Evolutionary conservation across 2,888 invertebrate genomes (phyloP).

Genomic region (Choristoneura rosaceana): DNA sequence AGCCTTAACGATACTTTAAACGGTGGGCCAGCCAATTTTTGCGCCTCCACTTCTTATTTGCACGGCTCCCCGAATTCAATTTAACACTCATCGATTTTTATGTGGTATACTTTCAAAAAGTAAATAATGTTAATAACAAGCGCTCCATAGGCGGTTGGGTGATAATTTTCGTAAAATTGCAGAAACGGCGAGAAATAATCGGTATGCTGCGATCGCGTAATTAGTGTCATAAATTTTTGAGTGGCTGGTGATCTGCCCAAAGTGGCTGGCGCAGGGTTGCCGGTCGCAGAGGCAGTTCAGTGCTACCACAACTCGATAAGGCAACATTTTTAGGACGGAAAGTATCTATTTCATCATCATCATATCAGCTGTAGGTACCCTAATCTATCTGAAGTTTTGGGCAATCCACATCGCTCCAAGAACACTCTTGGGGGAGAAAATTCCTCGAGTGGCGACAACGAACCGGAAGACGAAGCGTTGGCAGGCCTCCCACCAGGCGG

Average conservation of each 20-base stretch:
- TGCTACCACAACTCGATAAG: neutral
- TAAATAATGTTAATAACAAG: conserved; percentile 77
- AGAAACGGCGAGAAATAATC: conserved; percentile 68
- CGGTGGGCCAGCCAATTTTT: conserved; percentile 77
- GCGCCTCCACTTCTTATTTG: conserved; percentile 81
- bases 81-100: conserved; percentile 81
- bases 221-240: conserved; percentile 64
- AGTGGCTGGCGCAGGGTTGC: conserved; percentile 42
- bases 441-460: too few relatives aligned
- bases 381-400: too few relatives aligned
- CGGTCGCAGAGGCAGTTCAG: conserved; percentile 23
- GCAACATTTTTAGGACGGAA: neutral
- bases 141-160: conserved; percentile 67
- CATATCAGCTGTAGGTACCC: too few relatives aligned
- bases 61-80: conserved; percentile 81
- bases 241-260: conserved; percentile 41
- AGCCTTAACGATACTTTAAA: conserved; percentile 83
- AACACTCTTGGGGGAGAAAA: too few relatives aligned
- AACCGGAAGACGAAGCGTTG: too few relatives aligned
- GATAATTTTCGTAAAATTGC: conserved; percentile 72
- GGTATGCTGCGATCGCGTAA: conserved; percentile 65
- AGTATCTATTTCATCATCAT: too few relatives aligned
- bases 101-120: conserved; percentile 66
- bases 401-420: too few relatives aligned
- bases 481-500: too few relatives aligned